These are phyloP conservation scores for Lasioglossum villosulum DNA, from an alignment of 2,888 invertebrate species.

Conservation along the genomic window DNA sequence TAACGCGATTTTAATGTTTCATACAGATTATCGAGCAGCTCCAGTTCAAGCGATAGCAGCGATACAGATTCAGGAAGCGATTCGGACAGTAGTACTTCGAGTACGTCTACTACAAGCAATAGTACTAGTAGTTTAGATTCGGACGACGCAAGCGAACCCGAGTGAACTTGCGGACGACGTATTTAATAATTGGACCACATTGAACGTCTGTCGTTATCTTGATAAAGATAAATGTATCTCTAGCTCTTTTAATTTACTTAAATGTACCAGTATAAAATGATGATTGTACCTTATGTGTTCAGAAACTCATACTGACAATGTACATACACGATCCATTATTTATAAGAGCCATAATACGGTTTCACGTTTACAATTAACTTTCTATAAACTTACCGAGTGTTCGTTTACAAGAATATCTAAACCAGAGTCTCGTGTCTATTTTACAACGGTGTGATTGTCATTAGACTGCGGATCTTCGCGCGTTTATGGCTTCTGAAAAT, in stretches of 20 bases:
- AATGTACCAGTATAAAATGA: slow-evolving; percentile 16
- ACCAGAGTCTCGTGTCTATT: slow-evolving; percentile 13
- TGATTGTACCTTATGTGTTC: slow-evolving; percentile 40
- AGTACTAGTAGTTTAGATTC: slow-evolving; percentile 75
- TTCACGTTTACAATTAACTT: not conserved
- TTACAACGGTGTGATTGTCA: slow-evolving; percentile 11
- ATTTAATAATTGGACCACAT: not conserved
- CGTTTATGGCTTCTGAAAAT: no score
- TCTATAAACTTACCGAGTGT: not conserved
- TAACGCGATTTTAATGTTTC: slow-evolving; percentile 3
- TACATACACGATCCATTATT: slow-evolving; percentile 12
- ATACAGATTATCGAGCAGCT: slow-evolving; percentile 62
- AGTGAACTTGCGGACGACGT: slow-evolving; percentile 26
- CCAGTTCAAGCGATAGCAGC: slow-evolving; percentile 70
- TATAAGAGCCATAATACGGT: slow-evolving; percentile 5
- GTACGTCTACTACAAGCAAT: slow-evolving; percentile 64
- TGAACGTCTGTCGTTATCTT: not conserved
- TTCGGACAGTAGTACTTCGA: slow-evolving; percentile 59
- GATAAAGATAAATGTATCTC: not conserved
- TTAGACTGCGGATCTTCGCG: no score
- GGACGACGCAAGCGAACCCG: slow-evolving; percentile 73
- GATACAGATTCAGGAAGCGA: slow-evolving; percentile 64
- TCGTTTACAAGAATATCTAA: not conserved
- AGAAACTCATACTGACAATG: slow-evolving; percentile 15
- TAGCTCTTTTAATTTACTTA: slow-evolving; percentile 25